A percentile compares a stretch with the other conserved stretches of the same genome.
These are phyloP conservation scores for Xyrauchen texanus DNA, from an alignment of 2,113 vertebrate species.

Conservation along the genomic window DNA sequence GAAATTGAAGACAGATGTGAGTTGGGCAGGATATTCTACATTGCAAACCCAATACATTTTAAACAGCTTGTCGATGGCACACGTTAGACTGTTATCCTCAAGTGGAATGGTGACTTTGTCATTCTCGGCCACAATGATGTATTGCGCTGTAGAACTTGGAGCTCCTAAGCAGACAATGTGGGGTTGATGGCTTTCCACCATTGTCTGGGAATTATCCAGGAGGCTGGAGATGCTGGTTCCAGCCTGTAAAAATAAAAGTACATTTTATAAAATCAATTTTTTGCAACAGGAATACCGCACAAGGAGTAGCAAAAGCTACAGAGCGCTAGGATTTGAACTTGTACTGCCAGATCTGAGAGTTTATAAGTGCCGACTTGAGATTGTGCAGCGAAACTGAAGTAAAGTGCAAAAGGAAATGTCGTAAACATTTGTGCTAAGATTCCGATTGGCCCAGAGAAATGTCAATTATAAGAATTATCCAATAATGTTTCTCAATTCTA, in stretches of 20 bases:
- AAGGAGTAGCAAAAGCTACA: no score
- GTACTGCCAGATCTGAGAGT: no score
- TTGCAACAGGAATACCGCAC: no score
- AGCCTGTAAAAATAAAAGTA: conserved; percentile 12
- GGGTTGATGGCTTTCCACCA: conserved; percentile 25
- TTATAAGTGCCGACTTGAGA: no score
- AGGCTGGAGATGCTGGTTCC: conserved; percentile 19
- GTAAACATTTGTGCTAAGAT: no score
- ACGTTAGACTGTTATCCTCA: conserved; percentile 30
- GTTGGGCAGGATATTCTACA: conserved; percentile 28
- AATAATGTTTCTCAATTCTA: no score
- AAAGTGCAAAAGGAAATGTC: no score
- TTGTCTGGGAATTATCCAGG: not conserved
- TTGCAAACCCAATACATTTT: conserved; percentile 43
- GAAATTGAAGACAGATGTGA: conserved; percentile 34
- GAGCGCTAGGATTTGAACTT: no score
- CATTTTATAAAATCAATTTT: no score
- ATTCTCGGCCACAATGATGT: conserved; percentile 37
- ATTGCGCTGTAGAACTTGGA: conserved; percentile 24
- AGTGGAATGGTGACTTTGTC: conserved; percentile 40
- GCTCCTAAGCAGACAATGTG: conserved; percentile 33
- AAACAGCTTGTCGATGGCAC: conserved; percentile 40
- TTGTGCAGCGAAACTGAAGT: no score
- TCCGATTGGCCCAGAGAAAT: no score
- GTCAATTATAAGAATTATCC: no score